A percentile compares a stretch with the other conserved stretches of the same genome.
phyloP scores from a whole-genome alignment of 2,113 vertebrate species.

The Leucoraja erinaceus region DNA sequence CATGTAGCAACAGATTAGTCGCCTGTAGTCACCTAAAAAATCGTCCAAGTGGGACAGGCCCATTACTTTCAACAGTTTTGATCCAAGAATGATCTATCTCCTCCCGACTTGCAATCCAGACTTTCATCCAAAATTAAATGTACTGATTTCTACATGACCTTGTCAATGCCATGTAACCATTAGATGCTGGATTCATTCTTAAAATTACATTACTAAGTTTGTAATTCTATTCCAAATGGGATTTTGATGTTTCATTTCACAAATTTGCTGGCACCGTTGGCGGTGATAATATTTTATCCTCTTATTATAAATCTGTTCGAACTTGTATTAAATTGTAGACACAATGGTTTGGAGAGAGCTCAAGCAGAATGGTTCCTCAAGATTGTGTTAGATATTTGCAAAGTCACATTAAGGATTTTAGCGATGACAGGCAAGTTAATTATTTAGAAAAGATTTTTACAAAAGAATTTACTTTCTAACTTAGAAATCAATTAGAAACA shows the following conservation, averaged over 20 bases:
- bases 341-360: neutral
- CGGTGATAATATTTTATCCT: neutral
- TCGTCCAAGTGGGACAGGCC: no score
- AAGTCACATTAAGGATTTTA: neutral
- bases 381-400: neutral
- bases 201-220: no score
- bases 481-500: no score
- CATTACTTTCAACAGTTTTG: neutral
- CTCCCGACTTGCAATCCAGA: neutral
- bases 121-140: neutral
- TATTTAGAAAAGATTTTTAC: neutral
- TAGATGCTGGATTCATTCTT: no score
- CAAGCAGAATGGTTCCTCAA: neutral
- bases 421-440: neutral
- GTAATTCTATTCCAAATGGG: no score
- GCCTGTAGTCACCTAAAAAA: no score
- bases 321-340: neutral
- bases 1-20: no score
- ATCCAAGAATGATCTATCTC: neutral
- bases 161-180: neutral
- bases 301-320: neutral
- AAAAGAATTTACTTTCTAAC: slow-evolving; percentile 9
- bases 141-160: neutral
- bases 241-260: neutral
- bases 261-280: neutral